Evolutionary conservation across 2,797 vertebrate species (phyloP), one percentile per base, ranked within the genome.

Genomic region (Craterocephalus amniculus): DNA sequence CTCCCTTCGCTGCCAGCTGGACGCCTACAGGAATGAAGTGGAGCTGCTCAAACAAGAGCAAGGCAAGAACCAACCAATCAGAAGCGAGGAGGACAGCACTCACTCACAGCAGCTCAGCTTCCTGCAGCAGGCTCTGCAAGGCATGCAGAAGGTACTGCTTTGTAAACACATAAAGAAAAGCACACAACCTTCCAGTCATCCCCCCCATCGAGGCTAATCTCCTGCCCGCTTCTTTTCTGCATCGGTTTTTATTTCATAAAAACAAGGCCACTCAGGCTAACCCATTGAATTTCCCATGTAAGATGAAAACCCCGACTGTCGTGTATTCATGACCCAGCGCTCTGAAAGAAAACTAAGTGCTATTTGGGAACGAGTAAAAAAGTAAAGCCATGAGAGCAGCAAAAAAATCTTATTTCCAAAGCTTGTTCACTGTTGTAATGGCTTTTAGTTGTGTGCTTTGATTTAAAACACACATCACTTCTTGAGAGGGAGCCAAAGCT

Each of bases 1-100:
- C 92, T 98, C 96, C 60, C 93, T 98, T 83, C 96, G 96, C 84
- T 98, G 97, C 90, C 97, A 98, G 92, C 94, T 98, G 43, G 96
- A 98, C 0, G 96, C 96, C 73, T 97, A 97, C 82, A 93, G 96
- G 76, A 98, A 98, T 12, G 97, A 98, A 83, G 95, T 98, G 84
- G 97, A 98, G 84, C 95, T 98, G 82, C 94, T 98, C 54, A 97
- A 96, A 82, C 96, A 97, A 92, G 97, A 98, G 70, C 96, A 97
- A 73, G 95, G 96, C 90, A 97, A 97, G 85, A 93, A 89, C 22
- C 93, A 92, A 55, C 93, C 91, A 14, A 88, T 88, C 31, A 91
- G 89, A 80, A 93, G 91, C 2, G 97, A 97, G 18, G 96, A 97
- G 76, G 96, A 98, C 75, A 86, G 87, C 75, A 95, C 94, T 29